A percentile compares a stretch with the other conserved stretches of the same genome.
Evolutionary conservation across 2,888 invertebrate genomes (phyloP).

Genomic region (Chloromyia formosa): DNA sequence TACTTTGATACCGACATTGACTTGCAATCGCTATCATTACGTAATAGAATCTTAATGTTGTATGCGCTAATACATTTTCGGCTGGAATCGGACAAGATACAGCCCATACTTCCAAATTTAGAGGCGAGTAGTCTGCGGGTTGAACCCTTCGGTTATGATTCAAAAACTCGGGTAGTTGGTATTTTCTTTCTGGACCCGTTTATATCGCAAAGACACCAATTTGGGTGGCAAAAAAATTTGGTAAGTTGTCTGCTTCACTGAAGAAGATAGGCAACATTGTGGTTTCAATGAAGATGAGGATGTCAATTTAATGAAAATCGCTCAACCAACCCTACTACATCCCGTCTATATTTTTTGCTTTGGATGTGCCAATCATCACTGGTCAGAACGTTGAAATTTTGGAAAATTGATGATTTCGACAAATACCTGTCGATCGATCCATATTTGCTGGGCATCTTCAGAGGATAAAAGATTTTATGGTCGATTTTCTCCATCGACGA

Average conservation of each 20-base stretch:
- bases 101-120: conserved; percentile 83
- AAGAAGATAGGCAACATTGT: conserved; percentile 90
- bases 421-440: conserved; percentile 35
- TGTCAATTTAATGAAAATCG: conserved; percentile 31
- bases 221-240: conserved; percentile 70
- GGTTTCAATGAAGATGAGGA: too few species aligned
- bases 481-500: too few species aligned
- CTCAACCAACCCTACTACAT: conserved; percentile 5
- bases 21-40: conserved; percentile 86
- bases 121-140: conserved; percentile 94
- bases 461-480: conserved; percentile 49
- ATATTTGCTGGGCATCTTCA: conserved; percentile 46
- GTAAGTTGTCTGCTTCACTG: conserved; percentile 93
- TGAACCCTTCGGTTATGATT: conserved; percentile 90
- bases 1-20: conserved; percentile 91
- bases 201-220: conserved; percentile 80
- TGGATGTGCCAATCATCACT: conserved; percentile 43
- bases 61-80: conserved; percentile 94
- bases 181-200: conserved; percentile 94
- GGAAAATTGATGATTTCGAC: conserved; percentile 37
- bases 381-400: conserved; percentile 33
- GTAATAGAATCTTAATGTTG: conserved; percentile 90
- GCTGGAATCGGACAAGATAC: conserved; percentile 90
- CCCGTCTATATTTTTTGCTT: conserved; percentile 26
- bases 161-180: conserved; percentile 94